Percentiles rank a stretch among this genome's conserved stretches.
phyloP scores from a whole-genome alignment of 1,140 invertebrate species.

The Cherax quadricarinatus region DNA sequence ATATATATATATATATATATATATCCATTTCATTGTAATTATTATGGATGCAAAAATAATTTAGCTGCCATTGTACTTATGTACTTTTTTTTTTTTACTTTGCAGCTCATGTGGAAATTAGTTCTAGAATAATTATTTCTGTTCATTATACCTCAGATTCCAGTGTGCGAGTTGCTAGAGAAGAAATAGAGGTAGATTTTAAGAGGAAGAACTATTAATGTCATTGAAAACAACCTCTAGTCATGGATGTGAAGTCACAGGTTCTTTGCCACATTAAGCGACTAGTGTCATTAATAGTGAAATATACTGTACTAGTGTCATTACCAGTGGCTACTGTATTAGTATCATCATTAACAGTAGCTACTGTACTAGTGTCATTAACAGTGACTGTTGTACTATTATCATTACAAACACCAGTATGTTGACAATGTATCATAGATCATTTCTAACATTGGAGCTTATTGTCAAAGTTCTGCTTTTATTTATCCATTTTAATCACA shows the following conservation, averaged over 20 bases:
- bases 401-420: not conserved
- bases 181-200: not conserved
- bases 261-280: not conserved
- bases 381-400: not conserved
- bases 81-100: not conserved
- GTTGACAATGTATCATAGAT: not conserved
- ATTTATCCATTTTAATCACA: constrained; percentile 38
- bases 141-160: not conserved
- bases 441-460: not conserved
- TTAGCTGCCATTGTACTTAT: not conserved
- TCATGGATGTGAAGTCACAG: constrained; percentile 22
- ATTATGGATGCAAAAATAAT: constrained; percentile 12
- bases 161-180: not conserved
- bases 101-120: constrained; percentile 27
- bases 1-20: constrained; percentile 5
- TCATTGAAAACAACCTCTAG: constrained; percentile 26
- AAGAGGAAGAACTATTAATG: not conserved
- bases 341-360: too few species aligned
- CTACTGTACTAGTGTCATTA: not conserved
- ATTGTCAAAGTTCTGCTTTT: constrained; percentile 16
- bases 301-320: too few species aligned
- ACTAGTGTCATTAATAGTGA: too few species aligned
- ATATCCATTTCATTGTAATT: not conserved
- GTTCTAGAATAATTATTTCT: not conserved
- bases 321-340: too few species aligned